A percentile compares a stretch with the other conserved stretches of the same genome.
phyloP scores from a whole-genome alignment of 1,140 invertebrate species.

The Drosophila neocordata region DNA sequence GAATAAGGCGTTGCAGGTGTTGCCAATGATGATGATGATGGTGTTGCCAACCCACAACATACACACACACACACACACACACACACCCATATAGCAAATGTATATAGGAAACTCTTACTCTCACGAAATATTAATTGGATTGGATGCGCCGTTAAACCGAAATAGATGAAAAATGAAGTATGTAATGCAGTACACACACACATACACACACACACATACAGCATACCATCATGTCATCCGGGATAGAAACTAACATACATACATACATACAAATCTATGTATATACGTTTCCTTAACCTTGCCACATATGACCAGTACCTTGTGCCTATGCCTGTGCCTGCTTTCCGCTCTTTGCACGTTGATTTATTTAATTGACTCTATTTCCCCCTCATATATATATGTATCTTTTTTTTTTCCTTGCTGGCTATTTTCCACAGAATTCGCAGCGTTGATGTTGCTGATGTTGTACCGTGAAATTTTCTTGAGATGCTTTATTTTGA shows the following conservation, averaged over 20 bases:
- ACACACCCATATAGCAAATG: not conserved
- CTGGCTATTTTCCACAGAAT: constrained; percentile 14
- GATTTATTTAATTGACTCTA: constrained; percentile 21
- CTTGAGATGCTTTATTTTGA: constrained; percentile 16
- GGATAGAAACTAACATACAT: not conserved
- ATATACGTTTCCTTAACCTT: constrained; percentile 13
- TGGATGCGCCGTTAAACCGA: constrained; percentile 16
- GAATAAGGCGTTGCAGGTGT: constrained; percentile 6
- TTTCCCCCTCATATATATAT: not conserved
- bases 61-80: constrained; percentile 1
- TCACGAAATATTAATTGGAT: not conserved
- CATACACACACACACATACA: not conserved
- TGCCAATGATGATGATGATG: not conserved
- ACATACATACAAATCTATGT: not conserved
- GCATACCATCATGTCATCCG: constrained; percentile 14
- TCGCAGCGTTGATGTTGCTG: constrained; percentile 4
- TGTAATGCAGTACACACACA: constrained; percentile 1
- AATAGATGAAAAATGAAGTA: constrained; percentile 10
- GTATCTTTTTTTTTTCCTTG: not conserved
- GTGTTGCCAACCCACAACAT: constrained; percentile 1
- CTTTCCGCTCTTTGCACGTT: constrained; percentile 16
- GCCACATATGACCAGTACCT: not conserved
- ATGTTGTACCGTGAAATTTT: constrained; percentile 2
- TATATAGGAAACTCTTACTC: constrained; percentile 4
- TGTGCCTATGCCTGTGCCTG: constrained; percentile 5